Conservation (phyloP, 2,888 invertebrate species). For the Andrena marginata region DNA sequence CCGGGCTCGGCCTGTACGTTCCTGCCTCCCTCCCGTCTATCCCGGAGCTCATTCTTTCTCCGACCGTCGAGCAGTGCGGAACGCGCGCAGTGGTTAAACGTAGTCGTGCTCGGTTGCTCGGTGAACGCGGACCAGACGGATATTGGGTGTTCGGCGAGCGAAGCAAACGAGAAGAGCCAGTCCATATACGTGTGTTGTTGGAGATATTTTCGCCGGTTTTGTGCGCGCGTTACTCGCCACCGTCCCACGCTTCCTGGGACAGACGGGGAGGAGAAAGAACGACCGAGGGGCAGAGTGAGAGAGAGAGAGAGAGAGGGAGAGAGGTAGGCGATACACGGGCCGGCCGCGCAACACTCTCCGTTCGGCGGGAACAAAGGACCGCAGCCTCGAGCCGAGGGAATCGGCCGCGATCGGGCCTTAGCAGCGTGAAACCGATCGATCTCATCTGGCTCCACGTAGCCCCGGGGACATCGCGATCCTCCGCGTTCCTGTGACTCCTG, state of each 20-base stretch:
- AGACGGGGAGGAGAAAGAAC: no score
- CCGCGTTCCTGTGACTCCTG: slow-evolving; percentile 20
- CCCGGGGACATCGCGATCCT: slow-evolving; percentile 45
- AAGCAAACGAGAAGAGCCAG: not conserved
- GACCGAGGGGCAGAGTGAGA: no score
- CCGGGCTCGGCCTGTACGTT: slow-evolving; percentile 64
- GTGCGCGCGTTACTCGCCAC: slow-evolving; percentile 24
- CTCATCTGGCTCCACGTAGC: slow-evolving; percentile 39
- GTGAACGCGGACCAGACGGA: slow-evolving; percentile 28
- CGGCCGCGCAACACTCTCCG: slow-evolving; percentile 41
- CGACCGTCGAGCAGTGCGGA: slow-evolving; percentile 74
- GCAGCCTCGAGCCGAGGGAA: slow-evolving; percentile 18
- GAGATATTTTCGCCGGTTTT: slow-evolving; percentile 24
- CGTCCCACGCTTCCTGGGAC: slow-evolving; percentile 16
- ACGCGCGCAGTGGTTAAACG: slow-evolving; percentile 60
- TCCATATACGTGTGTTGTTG: not conserved
- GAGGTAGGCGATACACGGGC: slow-evolving; percentile 24
- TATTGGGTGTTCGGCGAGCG: slow-evolving; percentile 14
- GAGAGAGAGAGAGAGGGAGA: not conserved
- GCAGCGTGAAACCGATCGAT: slow-evolving; percentile 61
- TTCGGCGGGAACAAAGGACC: slow-evolving; percentile 63
- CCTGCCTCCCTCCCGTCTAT: slow-evolving; percentile 64
- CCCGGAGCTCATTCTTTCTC: slow-evolving; percentile 79
- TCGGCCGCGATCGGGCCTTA: slow-evolving; percentile 23
- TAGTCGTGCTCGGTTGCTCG: slow-evolving; percentile 36